Percentiles rank a stretch among this genome's conserved stretches.
These are phyloP conservation scores for Antrozous pallidus DNA, from an alignment of 2,797 vertebrate genomes.

Conservation along the genomic window DNA sequence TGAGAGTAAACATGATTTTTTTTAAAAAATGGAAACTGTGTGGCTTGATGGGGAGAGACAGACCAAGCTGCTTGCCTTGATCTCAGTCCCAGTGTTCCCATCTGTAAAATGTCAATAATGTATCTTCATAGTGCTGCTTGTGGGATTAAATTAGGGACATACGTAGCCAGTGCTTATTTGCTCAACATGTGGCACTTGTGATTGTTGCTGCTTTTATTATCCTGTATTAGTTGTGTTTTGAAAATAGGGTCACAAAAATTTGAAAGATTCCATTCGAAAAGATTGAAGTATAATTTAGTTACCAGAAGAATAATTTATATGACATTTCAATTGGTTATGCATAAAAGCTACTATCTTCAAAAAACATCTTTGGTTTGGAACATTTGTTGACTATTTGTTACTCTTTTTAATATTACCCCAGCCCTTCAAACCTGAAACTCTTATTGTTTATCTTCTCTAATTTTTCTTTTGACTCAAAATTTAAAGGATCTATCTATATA, in stretches of 20 bases:
- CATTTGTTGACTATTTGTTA: not conserved
- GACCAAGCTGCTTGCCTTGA: not conserved
- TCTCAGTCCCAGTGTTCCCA: not conserved
- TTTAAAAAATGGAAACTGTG: not conserved
- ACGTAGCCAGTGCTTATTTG: not conserved
- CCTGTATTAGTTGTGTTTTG: not conserved
- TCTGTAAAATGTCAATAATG: not conserved
- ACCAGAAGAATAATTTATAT: not conserved
- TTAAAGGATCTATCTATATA: not conserved
- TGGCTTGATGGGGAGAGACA: not conserved
- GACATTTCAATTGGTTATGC: not conserved
- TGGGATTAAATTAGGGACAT: not conserved
- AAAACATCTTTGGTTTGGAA: not conserved
- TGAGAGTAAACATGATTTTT: not conserved
- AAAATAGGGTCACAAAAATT: not conserved
- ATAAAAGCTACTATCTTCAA: not conserved
- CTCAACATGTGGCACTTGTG: not conserved
- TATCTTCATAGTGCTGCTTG: not conserved
- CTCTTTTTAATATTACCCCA: not conserved
- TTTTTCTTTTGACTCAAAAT: constrained; percentile 12
- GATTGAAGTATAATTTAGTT: not conserved
- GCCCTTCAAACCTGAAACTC: not conserved
- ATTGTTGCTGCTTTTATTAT: not conserved
- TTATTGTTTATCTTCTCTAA: not conserved
- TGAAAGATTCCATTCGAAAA: not conserved